Evolutionary conservation across 2,113 vertebrate species (phyloP).

Genomic region (Lates calcarifer): DNA sequence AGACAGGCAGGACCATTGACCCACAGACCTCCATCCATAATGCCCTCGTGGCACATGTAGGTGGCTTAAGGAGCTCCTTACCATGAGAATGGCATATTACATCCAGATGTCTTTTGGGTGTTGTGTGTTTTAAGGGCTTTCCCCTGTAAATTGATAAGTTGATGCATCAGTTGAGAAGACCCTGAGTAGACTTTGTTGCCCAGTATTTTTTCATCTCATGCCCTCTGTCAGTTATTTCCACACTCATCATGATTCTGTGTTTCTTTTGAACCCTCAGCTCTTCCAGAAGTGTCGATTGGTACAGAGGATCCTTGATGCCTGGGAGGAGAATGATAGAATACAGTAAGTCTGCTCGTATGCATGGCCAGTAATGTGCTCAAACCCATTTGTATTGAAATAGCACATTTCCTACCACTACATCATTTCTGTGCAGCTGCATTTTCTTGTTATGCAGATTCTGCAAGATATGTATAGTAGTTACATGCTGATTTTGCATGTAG

Average conservation of each 20-base stretch:
- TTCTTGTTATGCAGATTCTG: neutral
- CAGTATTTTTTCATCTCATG: neutral
- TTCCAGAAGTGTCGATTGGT: slow-evolving; percentile 95
- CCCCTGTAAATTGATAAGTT: neutral
- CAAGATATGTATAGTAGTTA: neutral
- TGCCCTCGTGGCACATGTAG: slow-evolving; percentile 91
- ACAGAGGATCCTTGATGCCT: slow-evolving; percentile 95
- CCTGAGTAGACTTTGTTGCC: too few relatives aligned
- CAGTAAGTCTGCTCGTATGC: slow-evolving; percentile 83
- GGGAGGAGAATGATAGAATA: slow-evolving; percentile 96
- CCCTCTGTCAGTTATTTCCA: neutral
- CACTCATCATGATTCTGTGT: neutral
- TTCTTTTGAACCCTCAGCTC: slow-evolving; percentile 82
- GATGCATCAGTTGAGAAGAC: neutral
- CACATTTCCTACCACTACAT: neutral
- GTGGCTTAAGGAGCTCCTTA: slow-evolving; percentile 36
- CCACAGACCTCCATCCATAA: slow-evolving; percentile 75
- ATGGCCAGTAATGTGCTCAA: neutral
- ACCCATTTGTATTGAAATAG: neutral
- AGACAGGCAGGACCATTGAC: slow-evolving; percentile 63
- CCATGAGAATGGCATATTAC: neutral
- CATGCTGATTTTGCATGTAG: neutral
- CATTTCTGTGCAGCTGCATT: neutral
- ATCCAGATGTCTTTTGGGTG: too few relatives aligned
- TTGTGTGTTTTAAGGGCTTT: too few relatives aligned